These are phyloP conservation scores for Protomyctophum bolini DNA, from an alignment of 2,113 vertebrate species.

Conservation along the genomic window DNA sequence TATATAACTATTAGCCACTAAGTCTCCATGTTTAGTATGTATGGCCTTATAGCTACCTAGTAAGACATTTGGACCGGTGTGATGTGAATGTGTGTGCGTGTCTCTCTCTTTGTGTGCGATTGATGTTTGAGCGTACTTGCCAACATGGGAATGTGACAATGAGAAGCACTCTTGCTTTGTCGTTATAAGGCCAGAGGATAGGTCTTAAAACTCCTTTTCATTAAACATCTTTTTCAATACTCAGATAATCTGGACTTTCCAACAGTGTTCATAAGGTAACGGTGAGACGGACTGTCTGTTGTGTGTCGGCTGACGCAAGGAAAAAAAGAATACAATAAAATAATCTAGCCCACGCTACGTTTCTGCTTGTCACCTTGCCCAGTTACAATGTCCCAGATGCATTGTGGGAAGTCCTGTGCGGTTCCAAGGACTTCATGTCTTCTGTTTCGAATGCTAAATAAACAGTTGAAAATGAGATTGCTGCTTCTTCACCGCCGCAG, in stretches of 20 bases:
- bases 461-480: conserved; percentile 49
- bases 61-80: too few relatives aligned
- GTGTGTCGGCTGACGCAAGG: conserved; percentile 45
- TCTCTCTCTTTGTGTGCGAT: background rate
- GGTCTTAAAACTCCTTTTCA: conserved; percentile 42
- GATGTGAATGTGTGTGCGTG: too few relatives aligned
- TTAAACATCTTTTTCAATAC: conserved; percentile 62
- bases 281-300: conserved; percentile 35
- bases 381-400: conserved; percentile 54
- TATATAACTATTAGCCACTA: too few relatives aligned
- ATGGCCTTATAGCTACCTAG: too few relatives aligned
- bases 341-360: conserved; percentile 43
- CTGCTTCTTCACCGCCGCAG: conserved; percentile 40
- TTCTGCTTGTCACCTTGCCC: conserved; percentile 61
- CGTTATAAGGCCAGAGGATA: background rate
- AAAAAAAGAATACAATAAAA: conserved; percentile 15
- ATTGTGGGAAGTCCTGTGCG: conserved; percentile 65
- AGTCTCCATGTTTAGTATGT: too few relatives aligned
- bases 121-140: background rate
- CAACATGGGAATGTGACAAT: background rate
- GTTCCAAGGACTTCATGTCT: conserved; percentile 50
- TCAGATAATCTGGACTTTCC: conserved; percentile 74
- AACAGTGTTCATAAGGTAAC: conserved; percentile 73
- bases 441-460: conserved; percentile 39
- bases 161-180: background rate